A percentile compares a stretch with the other conserved stretches of the same genome.
These are phyloP conservation scores for Ochlodes sylvanus DNA, from an alignment of 2,888 invertebrate species.

Conservation along the genomic window DNA sequence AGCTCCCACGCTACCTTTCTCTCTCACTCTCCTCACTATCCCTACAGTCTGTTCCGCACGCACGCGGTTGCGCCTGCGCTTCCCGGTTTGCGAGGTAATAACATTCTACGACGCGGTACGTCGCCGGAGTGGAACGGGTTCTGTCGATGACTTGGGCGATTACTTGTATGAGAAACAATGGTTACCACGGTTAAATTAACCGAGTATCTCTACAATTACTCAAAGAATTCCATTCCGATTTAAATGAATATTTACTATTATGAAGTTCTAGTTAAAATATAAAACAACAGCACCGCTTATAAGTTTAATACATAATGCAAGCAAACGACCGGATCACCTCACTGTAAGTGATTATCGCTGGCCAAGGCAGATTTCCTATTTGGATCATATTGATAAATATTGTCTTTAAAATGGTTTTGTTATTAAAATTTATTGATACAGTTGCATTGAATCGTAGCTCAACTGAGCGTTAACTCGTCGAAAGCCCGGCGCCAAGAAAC, in stretches of 20 bases:
- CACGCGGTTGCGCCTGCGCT: constrained; percentile 76
- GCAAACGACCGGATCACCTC: too few relatives aligned
- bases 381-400: neutral
- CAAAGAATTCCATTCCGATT: constrained; percentile 15
- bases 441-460: constrained; percentile 47
- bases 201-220: constrained; percentile 51
- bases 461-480: constrained; percentile 47
- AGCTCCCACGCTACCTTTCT: constrained; percentile 75
- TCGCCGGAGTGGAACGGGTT: constrained; percentile 83
- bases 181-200: constrained; percentile 62
- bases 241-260: constrained; percentile 4
- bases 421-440: constrained; percentile 38
- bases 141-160: constrained; percentile 80
- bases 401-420: constrained; percentile 42
- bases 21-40: constrained; percentile 68
- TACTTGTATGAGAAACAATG: constrained; percentile 80
- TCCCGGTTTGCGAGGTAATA: constrained; percentile 71
- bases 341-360: too few relatives aligned
- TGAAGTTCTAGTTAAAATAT: constrained; percentile 13
- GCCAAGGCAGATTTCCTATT: too few relatives aligned
- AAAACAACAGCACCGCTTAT: neutral
- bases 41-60: constrained; percentile 63
- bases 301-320: neutral
- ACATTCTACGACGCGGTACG: constrained; percentile 83
- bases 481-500: constrained; percentile 50